Percentiles rank a stretch among this genome's conserved stretches.
phyloP scores from a whole-genome alignment of 2,888 invertebrate species.

The Heliconius ethilla region DNA sequence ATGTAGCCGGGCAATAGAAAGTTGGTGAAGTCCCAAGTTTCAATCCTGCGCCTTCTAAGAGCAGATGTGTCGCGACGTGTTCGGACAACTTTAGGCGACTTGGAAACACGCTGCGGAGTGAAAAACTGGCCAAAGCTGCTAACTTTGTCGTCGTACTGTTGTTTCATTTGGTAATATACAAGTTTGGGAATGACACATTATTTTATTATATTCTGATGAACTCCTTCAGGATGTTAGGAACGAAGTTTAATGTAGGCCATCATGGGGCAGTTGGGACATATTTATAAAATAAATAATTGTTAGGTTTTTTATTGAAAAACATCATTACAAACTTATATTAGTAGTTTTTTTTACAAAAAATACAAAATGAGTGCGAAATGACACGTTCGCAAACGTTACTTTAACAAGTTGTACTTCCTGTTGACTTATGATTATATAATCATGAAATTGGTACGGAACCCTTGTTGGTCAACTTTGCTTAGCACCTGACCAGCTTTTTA shows the following conservation, averaged over 20 bases:
- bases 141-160: slow-evolving; percentile 37
- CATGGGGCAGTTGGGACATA: background rate
- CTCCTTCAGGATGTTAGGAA: background rate
- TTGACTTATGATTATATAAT: too few relatives aligned
- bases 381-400: too few relatives aligned
- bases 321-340: too few relatives aligned
- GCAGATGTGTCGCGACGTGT: slow-evolving; percentile 45
- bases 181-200: slow-evolving; percentile 28
- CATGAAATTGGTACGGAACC: too few relatives aligned
- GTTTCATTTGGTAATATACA: slow-evolving; percentile 41
- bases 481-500: too few relatives aligned
- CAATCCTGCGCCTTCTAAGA: slow-evolving; percentile 41
- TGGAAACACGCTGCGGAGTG: slow-evolving; percentile 44
- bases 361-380: too few relatives aligned
- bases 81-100: slow-evolving; percentile 43
- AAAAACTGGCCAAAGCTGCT: slow-evolving; percentile 42
- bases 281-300: background rate
- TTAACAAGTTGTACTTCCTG: too few relatives aligned
- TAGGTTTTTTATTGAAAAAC: too few relatives aligned
- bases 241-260: background rate
- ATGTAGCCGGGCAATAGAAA: slow-evolving; percentile 45
- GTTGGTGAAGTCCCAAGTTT: slow-evolving; percentile 42
- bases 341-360: too few relatives aligned
- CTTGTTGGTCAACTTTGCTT: too few relatives aligned
- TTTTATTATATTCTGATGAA: slow-evolving; percentile 3